These are phyloP conservation scores for Ameiurus melas DNA, from an alignment of 2,113 vertebrate species.

Conservation along the genomic window DNA sequence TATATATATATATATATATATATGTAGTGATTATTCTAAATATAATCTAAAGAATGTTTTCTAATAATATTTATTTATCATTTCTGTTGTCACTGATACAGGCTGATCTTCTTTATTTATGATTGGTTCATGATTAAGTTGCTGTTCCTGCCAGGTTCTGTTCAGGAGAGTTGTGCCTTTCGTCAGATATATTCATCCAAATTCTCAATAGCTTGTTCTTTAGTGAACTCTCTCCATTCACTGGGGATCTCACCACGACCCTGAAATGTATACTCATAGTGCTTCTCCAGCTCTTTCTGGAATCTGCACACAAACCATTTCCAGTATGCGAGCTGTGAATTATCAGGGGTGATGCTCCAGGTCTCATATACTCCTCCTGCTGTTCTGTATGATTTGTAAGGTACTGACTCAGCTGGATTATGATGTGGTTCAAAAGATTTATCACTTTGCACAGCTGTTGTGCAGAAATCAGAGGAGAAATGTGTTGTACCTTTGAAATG, in stretches of 20 bases:
- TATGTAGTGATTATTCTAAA: neutral
- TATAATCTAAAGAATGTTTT: neutral
- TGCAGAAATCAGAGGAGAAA: neutral
- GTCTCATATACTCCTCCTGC: neutral
- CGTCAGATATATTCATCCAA: conserved; percentile 1
- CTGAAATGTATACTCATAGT: neutral
- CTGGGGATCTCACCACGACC: neutral
- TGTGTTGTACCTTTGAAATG: neutral
- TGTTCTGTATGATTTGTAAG: conserved; percentile 11
- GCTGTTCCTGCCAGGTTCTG: neutral
- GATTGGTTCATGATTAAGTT: neutral
- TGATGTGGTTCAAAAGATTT: neutral
- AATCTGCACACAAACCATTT: conserved; percentile 34
- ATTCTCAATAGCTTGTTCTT: neutral
- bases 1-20: neutral
- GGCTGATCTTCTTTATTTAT: neutral
- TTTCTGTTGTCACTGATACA: neutral
- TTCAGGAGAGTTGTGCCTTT: neutral
- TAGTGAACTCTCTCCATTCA: neutral
- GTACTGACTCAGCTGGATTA: neutral
- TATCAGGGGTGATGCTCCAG: conserved; percentile 33
- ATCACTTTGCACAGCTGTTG: neutral
- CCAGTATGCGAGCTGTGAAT: neutral
- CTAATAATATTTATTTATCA: neutral
- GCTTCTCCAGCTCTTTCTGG: neutral